Evolutionary conservation across 2,113 vertebrate genomes (phyloP).

Genomic region (Xenopus borealis): DNA sequence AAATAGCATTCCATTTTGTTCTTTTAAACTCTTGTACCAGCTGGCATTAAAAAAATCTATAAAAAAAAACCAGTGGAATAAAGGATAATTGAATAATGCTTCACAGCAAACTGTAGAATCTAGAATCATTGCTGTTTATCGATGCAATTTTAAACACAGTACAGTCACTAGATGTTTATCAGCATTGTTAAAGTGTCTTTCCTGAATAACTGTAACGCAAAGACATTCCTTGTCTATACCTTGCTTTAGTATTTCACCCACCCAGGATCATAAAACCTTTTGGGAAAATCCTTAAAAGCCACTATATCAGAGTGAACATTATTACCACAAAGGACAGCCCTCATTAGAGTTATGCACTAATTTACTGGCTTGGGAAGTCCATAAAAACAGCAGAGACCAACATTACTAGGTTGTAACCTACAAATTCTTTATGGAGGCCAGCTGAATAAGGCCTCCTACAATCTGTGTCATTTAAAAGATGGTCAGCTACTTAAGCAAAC

Average conservation of each 20-base stretch:
- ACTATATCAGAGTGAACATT: conserved; percentile 30
- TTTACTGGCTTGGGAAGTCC: conserved; percentile 42
- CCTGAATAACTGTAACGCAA: not conserved
- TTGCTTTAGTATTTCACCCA: not conserved
- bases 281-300: conserved; percentile 10
- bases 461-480: conserved; percentile 8
- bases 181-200: not conserved
- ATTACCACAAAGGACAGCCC: conserved; percentile 30
- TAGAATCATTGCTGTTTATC: not conserved
- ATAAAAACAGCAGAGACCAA: conserved; percentile 41
- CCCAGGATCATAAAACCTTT: conserved; percentile 33
- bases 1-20: too few relatives aligned
- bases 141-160: not conserved
- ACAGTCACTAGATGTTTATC: not conserved
- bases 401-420: conserved; percentile 40
- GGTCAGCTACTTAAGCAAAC: too few relatives aligned
- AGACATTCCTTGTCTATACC: not conserved
- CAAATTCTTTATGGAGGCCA: conserved; percentile 26
- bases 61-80: too few relatives aligned
- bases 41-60: too few relatives aligned
- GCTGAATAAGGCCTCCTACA: conserved; percentile 17
- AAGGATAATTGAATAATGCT: not conserved
- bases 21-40: too few relatives aligned
- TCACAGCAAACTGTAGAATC: not conserved
- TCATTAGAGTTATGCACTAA: conserved; percentile 46